Base-by-base conservation (phyloP, 2,797 vertebrate species). In the Acridotheres tristis region DNA sequence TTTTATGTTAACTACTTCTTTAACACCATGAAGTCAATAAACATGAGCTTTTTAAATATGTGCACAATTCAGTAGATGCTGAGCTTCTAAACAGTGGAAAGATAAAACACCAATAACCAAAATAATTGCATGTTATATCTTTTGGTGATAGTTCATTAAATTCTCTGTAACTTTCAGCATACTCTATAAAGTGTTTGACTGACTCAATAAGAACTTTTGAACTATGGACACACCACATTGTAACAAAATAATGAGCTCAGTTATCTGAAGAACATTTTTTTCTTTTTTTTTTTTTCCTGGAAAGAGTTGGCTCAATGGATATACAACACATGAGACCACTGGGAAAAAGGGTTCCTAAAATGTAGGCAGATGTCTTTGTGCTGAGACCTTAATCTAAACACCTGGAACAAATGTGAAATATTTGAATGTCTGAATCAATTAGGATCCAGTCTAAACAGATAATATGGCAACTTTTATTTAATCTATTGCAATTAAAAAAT, bases 141-240 rank as follows among this genome's bases (percentile, higher is more conserved):
- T 92, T 89, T 85, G 68, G 76, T 75, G 77, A 83, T 55, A 83
- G 72, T 88, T 86, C 48, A 92, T 76, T 45, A 75, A 36, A 29
- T 18, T 27, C 65, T 92, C 57, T 50, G 14, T 81, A 80, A 72
- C 48, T 78, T 84, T 59, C 85, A 68, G 29, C 34, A 82, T 16
- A 43, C 13, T 76, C 17, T 77, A 54, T 42, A 42, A 93, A 67
- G 22, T 54, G 17, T 79, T 80, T 93, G 58, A 78, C 45, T 87
- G 65, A 59, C 11, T 86, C 40, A 92, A 29, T 53, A 38, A 83
- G 36, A 90, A 78, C 12, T 85, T 95, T 29, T 72, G 77, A 93
- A 66, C 29, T 58, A 79, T 71, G 20, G 48, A 92, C 91, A 74
- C 7, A 85, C 13, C 22, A 36, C 7, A 40, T 68, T 94, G 85